A percentile compares a stretch with the other conserved stretches of the same genome.
Conservation (phyloP, 2,888 invertebrate genomes). For the Lacanobia wlatinum region DNA sequence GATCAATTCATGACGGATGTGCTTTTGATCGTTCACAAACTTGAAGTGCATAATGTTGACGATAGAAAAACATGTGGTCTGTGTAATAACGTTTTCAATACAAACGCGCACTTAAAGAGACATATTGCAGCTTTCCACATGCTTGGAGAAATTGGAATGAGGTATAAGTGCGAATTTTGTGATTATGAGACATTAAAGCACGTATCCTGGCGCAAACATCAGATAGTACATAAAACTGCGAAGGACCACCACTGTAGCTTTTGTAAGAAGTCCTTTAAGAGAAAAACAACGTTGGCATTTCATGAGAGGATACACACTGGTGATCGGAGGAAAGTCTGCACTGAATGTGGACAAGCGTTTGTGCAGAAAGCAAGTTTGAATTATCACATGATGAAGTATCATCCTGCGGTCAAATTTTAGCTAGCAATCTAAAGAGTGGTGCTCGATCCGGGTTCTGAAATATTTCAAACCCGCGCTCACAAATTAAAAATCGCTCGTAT, state of each 20-base stretch:
- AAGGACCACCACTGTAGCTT: conserved; percentile 84
- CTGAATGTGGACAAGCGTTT: conserved; percentile 83
- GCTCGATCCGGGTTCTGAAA: too few relatives aligned
- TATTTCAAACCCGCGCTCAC: too few relatives aligned
- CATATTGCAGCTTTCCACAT: conserved; percentile 83
- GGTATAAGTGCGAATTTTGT: conserved; percentile 80
- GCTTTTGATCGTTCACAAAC: conserved; percentile 77
- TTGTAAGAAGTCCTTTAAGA: conserved; percentile 85
- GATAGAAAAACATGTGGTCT: conserved; percentile 82
- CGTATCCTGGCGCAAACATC: conserved; percentile 78
- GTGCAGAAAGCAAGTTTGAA: conserved; percentile 87
- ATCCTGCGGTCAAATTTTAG: conserved; percentile 76
- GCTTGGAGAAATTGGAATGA: conserved; percentile 75
- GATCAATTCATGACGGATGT: conserved; percentile 75
- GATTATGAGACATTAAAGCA: conserved; percentile 58
- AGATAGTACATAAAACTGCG: conserved; percentile 82
- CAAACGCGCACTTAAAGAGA: conserved; percentile 74
- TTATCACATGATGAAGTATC: conserved; percentile 86
- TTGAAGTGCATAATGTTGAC: conserved; percentile 79
- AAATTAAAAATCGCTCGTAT: too few relatives aligned
- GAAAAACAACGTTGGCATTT: conserved; percentile 77
- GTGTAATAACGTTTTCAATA: conserved; percentile 80
- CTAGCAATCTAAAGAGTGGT: too few relatives aligned
- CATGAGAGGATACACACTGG: conserved; percentile 86
- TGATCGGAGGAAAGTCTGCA: conserved; percentile 81